A percentile compares a stretch with the other conserved stretches of the same genome.
Conservation (phyloP, 2,797 vertebrate species). For the Enteromius trimaculatus region DNA sequence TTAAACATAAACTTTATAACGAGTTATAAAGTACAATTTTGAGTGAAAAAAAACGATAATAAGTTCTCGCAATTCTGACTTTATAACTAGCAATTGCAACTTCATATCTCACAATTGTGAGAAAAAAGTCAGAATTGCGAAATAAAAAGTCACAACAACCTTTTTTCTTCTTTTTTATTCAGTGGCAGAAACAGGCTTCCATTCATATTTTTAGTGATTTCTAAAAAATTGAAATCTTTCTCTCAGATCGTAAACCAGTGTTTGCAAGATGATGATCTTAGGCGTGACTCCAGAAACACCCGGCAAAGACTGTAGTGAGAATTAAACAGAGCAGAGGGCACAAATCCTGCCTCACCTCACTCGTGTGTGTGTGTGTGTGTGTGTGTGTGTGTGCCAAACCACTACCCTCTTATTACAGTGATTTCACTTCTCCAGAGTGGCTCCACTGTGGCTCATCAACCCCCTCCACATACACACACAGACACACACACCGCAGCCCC, state of each 20-base stretch:
- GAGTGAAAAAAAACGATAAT: too few species aligned
- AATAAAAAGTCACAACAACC: too few species aligned
- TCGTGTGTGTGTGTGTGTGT: slow-evolving; percentile 1
- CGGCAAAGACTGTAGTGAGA: slow-evolving; percentile 12
- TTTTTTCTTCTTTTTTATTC: too few species aligned
- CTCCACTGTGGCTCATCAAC: slow-evolving; percentile 76
- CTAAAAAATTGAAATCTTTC: not conserved
- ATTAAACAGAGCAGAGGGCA: slow-evolving; percentile 45
- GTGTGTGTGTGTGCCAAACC: slow-evolving; percentile 67
- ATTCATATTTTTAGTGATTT: too few species aligned
- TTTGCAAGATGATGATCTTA: not conserved
- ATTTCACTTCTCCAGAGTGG: slow-evolving; percentile 65
- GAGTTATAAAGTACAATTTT: too few species aligned
- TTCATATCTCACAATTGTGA: too few species aligned
- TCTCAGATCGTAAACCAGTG: not conserved
- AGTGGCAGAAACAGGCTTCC: not conserved
- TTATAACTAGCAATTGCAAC: too few species aligned
- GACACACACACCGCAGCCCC: slow-evolving; percentile 59
- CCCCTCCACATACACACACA: slow-evolving; percentile 53
- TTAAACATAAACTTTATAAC: too few species aligned
- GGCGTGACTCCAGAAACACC: not conserved
- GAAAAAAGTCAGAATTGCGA: too few species aligned
- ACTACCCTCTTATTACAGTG: slow-evolving; percentile 77
- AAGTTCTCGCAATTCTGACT: too few species aligned
- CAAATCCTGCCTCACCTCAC: slow-evolving; percentile 38